A percentile compares a stretch with the other conserved stretches of the same genome.
phyloP scores from a whole-genome alignment of 2,797 vertebrate genomes.

The Chelmon rostratus region DNA sequence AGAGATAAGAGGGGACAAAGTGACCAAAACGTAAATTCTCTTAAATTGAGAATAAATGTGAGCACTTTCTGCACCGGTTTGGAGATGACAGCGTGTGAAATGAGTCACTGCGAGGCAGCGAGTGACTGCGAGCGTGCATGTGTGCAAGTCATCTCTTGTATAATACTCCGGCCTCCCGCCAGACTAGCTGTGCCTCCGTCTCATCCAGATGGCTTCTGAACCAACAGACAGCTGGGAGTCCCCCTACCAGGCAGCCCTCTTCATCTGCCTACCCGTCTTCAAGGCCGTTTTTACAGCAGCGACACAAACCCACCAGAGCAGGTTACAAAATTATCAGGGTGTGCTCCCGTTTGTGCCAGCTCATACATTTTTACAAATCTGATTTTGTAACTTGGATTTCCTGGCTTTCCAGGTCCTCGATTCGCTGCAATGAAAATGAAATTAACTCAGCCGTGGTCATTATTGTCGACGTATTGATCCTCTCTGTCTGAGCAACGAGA shows the following conservation, averaged over 20 bases:
- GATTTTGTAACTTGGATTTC: too few species aligned
- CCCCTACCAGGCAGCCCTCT: constrained; percentile 55
- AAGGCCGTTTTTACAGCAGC: constrained; percentile 35
- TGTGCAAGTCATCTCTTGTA: constrained; percentile 59
- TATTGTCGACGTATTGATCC: constrained; percentile 4
- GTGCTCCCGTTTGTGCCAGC: constrained; percentile 10
- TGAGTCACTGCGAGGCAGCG: constrained; percentile 35
- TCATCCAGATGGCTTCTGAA: constrained; percentile 77
- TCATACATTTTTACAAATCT: neutral
- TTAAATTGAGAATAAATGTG: constrained; percentile 4
- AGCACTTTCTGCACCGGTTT: constrained; percentile 7
- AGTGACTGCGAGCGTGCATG: constrained; percentile 46
- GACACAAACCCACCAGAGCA: constrained; percentile 48
- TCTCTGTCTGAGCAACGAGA: constrained; percentile 1
- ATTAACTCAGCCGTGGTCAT: neutral
- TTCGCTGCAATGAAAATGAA: neutral
- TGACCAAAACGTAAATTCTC: neutral
- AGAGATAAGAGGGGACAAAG: constrained; percentile 13
- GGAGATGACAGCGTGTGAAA: constrained; percentile 41
- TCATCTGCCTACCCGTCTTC: constrained; percentile 55
- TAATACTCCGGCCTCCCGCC: constrained; percentile 65
- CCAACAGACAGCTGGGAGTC: constrained; percentile 75
- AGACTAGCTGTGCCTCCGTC: constrained; percentile 59
- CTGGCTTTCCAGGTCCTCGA: neutral
- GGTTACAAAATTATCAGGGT: constrained; percentile 31